A percentile compares a stretch with the other conserved stretches of the same genome.
phyloP scores from a whole-genome alignment of 2,113 vertebrate genomes.

The Phylloscopus trochiloides region DNA sequence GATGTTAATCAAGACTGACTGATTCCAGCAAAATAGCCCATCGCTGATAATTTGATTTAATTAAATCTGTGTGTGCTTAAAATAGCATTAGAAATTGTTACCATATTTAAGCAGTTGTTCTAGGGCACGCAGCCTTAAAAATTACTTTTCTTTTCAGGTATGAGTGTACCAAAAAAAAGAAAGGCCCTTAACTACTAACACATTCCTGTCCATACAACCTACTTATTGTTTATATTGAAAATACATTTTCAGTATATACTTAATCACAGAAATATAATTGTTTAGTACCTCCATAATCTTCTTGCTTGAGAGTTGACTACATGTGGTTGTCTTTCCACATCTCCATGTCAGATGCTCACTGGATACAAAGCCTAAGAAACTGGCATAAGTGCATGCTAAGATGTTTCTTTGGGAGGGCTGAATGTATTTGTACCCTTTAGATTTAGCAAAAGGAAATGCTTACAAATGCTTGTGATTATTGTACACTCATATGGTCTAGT shows the following conservation, averaged over 20 bases:
- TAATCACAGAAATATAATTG: neutral
- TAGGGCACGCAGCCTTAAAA: conserved; percentile 35
- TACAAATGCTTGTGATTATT: conserved; percentile 33
- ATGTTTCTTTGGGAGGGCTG: neutral
- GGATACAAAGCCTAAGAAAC: neutral
- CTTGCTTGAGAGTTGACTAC: neutral
- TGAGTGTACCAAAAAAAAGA: neutral
- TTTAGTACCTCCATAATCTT: conserved; percentile 4
- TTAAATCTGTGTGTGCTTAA: conserved; percentile 56
- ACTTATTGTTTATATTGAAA: conserved; percentile 22
- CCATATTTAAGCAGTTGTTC: conserved; percentile 61
- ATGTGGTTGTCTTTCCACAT: neutral
- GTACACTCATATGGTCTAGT: neutral
- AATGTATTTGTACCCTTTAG: neutral
- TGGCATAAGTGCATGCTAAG: neutral
- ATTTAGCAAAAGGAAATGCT: conserved; percentile 34
- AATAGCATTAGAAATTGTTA: conserved; percentile 69
- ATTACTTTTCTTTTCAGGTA: conserved; percentile 49
- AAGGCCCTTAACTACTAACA: conserved; percentile 51
- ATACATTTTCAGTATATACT: neutral
- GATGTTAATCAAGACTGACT: conserved; percentile 63
- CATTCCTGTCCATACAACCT: conserved; percentile 19
- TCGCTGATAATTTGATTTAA: conserved; percentile 54
- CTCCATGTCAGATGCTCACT: neutral
- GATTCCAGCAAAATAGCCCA: conserved; percentile 23